Percentiles rank a stretch among this genome's conserved stretches.
Conservation (phyloP, 2,888 invertebrate species). For the Pandemis cinnamomeana region DNA sequence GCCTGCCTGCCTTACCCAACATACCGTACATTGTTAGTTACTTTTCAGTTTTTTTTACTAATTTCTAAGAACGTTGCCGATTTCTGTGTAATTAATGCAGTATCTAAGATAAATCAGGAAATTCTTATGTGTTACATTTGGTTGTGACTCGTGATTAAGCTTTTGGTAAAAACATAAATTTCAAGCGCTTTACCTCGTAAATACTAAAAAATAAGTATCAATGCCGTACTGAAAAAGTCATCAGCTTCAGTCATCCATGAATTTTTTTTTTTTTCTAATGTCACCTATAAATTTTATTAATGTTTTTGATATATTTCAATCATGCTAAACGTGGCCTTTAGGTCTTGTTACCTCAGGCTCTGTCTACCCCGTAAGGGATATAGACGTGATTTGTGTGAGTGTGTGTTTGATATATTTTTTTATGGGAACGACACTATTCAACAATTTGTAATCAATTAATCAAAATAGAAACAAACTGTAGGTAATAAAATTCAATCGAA, state of each 20-base stretch:
- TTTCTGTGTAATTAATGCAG: not conserved
- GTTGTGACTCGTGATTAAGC: too few species aligned
- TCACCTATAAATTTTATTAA: not conserved
- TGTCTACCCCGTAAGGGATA: too few species aligned
- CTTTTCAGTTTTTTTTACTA: constrained; percentile 20
- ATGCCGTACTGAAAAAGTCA: too few species aligned
- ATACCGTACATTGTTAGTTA: constrained; percentile 69
- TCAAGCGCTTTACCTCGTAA: too few species aligned
- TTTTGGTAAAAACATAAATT: too few species aligned
- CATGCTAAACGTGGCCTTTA: too few species aligned
- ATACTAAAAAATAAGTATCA: not conserved
- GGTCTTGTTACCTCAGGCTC: too few species aligned
- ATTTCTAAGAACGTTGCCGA: not conserved
- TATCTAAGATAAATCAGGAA: not conserved
- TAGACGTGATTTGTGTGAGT: too few species aligned
- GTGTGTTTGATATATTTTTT: not conserved
- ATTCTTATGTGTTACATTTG: too few species aligned
- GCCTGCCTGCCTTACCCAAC: constrained; percentile 67
- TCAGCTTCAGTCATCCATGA: too few species aligned
- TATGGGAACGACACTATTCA: too few species aligned
- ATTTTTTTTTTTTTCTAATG: too few species aligned
- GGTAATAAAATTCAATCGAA: constrained; percentile 5
- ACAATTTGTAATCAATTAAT: constrained; percentile 13
- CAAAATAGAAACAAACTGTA: not conserved
- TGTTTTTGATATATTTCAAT: not conserved